These are phyloP conservation scores for Perognathus longimembris DNA, from an alignment of 2,113 vertebrate species.

Conservation along the genomic window DNA sequence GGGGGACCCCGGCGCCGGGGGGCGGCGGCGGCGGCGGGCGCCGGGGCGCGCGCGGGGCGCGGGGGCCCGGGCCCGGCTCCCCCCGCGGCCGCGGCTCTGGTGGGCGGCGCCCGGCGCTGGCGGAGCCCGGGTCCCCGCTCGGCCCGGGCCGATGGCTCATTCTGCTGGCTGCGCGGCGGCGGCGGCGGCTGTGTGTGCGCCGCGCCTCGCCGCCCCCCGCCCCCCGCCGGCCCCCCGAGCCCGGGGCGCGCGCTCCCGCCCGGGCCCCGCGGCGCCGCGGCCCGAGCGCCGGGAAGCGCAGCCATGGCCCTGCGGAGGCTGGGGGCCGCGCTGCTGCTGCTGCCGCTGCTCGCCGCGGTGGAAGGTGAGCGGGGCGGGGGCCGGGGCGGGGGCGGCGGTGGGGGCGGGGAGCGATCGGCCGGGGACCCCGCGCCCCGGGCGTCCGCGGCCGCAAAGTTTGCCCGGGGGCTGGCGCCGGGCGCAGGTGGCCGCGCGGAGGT, in stretches of 20 bases:
- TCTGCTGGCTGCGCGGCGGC: conserved; percentile 82
- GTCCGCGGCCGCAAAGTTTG: conserved; percentile 82
- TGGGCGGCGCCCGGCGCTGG: conserved; percentile 81
- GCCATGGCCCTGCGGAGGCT: conserved; percentile 84
- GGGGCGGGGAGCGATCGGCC: conserved; percentile 74
- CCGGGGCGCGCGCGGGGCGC: background rate
- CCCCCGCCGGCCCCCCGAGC: conserved; percentile 76
- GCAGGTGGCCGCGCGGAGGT: conserved; percentile 79
- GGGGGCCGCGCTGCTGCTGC: conserved; percentile 84
- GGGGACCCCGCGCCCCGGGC: conserved; percentile 67
- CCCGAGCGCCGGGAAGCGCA: conserved; percentile 76
- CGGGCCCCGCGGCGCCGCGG: conserved; percentile 80
- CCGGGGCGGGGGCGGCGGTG: conserved; percentile 57
- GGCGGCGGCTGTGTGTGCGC: conserved; percentile 79
- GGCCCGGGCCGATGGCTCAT: conserved; percentile 83
- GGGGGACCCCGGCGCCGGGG: fast-evolving
- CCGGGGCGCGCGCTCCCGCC: conserved; percentile 79
- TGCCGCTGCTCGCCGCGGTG: conserved; percentile 85
- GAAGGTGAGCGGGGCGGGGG: conserved; percentile 81
- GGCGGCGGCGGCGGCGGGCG: background rate
- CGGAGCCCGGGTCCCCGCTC: conserved; percentile 81
- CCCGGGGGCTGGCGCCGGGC: conserved; percentile 74
- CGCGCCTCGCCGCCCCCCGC: conserved; percentile 78
- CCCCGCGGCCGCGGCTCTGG: conserved; percentile 71
- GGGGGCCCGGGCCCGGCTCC: conserved; percentile 30